phyloP scores from a whole-genome alignment of 2,888 invertebrate species.

The Temnothorax ravouxi region DNA sequence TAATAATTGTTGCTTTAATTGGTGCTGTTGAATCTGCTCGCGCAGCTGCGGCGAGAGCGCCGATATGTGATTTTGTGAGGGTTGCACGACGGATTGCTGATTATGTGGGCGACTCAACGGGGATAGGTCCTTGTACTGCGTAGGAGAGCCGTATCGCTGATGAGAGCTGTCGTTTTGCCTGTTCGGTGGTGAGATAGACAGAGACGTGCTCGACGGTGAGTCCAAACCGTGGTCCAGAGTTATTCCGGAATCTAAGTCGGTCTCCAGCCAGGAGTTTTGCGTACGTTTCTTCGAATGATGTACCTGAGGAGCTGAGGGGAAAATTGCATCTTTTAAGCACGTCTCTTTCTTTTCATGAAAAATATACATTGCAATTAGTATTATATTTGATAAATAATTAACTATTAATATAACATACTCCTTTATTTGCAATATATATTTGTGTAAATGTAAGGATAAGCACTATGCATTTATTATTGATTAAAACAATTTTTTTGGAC shows the following conservation, averaged over 20 bases:
- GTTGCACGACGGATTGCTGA: slow-evolving; percentile 65
- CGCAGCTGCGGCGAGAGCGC: slow-evolving; percentile 80
- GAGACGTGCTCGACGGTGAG: slow-evolving; percentile 81
- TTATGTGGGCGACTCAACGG: slow-evolving; percentile 73
- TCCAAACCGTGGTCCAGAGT: slow-evolving; percentile 91
- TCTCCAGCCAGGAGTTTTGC: slow-evolving; percentile 94
- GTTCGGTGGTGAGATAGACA: slow-evolving; percentile 76
- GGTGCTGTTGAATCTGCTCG: slow-evolving; percentile 84
- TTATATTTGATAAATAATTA: slow-evolving; percentile 19
- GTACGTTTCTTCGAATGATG: slow-evolving; percentile 88
- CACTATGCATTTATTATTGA: not conserved
- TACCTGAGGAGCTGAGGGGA: slow-evolving; percentile 76
- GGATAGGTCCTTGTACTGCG: slow-evolving; percentile 75
- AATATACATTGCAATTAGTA: not conserved
- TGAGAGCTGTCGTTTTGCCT: slow-evolving; percentile 74
- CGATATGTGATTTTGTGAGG: slow-evolving; percentile 80
- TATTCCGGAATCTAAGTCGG: slow-evolving; percentile 94
- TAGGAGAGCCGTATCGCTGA: slow-evolving; percentile 68
- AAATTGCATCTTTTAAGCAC: not conserved
- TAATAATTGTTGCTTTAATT: slow-evolving; percentile 82
- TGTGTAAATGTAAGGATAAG: not conserved
- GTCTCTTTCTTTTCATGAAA: not conserved
- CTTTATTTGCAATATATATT: not conserved
- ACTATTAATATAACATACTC: not conserved
- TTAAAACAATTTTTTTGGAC: not conserved